Evolutionary conservation across 1,140 invertebrate species (phyloP), one percentile per base, ranked within the genome.

Genomic region (Conopomorpha cramerella): DNA sequence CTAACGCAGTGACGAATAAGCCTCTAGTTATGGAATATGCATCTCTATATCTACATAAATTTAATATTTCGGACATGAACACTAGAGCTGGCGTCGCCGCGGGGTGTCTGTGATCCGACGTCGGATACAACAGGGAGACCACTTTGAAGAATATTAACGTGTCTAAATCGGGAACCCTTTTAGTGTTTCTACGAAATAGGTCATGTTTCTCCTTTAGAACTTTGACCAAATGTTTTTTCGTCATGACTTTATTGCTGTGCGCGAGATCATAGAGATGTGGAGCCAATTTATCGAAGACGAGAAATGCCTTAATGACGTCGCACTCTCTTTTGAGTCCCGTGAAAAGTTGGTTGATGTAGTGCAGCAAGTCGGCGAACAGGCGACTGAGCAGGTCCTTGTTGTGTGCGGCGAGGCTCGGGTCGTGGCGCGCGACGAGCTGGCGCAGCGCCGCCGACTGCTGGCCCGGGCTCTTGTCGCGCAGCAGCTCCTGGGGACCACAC

Each of bases 81-180:
- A 93, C 73, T 33, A 91, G 78, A 51, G 86, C 84, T 28, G 93
- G 92, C 7, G 91, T 94, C 16, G 87, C 86, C n/a, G 96, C 81
- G 1, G 85, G 84, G 81, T 96, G 93, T 16, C 85, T 78, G 56
- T 91, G 94, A 74, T 97, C 94, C 0, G 93, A 95, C 1, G 92
- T 88, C 10, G 93, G 88, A 67, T 91, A 97, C 18, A 96, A 52
- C 10, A 90, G 60, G 10, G 85, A 83, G 12, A 89, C 80, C 17
- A 92, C 47, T 78, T 92, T 92, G 19, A 96, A 86, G 51, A 93
- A 85, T 45, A 95, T 67, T 15, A 96, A 53, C 0, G 86, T 87
- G 51, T 93, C 86, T 17, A 92, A 59, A 30, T 73, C 67, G 2
- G 91, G 89, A 62, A 85, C 88, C 32, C 55, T 77, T 55, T 85